Evolutionary conservation across 2,888 invertebrate genomes (phyloP), one percentile per base, ranked within the genome.

Genomic region (Heterodera filipjevi): DNA sequence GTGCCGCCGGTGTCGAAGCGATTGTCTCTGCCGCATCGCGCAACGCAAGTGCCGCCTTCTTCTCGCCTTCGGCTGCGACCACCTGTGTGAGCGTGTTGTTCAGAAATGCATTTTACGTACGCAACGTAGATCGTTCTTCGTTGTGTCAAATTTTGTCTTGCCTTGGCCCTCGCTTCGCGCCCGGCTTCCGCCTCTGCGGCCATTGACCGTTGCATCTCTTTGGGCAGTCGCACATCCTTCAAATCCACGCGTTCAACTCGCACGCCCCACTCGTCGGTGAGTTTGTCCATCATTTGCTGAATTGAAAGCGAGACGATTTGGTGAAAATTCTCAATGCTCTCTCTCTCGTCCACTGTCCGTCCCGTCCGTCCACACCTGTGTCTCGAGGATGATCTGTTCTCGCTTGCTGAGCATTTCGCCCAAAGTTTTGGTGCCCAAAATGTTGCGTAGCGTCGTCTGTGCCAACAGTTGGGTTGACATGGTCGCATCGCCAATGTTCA

Each of bases 181-280:
- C 95, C 93, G 0, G 95, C 95, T 87, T 96, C 96, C 0, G 95
- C 96, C 90, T 96, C 96, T 0, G 95, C 95, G 0, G 96, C 96
- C 95, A 96, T 96, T 0, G 95, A 95, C 76, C 95, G 92, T 90
- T 96, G 96, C 79, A 96, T 91, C 90, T 95, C 95, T 33, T 95
- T 93, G 0, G 96, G 96, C 80, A 96, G 91, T 80, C 95, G 93
- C 5, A 95, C 95, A 90, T 96, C 95, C 80, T 87, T 89, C 49
- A 88, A 83, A 46, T 83, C 83, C 8, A 83, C 85, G 3, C 85
- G 71, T 39, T 83, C 83, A 30, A 83, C 85, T 33, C 74, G 35
- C 66, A 83, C 84, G n/a, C 83, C 83, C 85, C 82, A 84, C 32
- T 19, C 32, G 12, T 53, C 64, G 27, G 84, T 81, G 14, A 81